Evolutionary conservation across 1,140 invertebrate genomes (phyloP).

Genomic region (Orchesella cincta): DNA sequence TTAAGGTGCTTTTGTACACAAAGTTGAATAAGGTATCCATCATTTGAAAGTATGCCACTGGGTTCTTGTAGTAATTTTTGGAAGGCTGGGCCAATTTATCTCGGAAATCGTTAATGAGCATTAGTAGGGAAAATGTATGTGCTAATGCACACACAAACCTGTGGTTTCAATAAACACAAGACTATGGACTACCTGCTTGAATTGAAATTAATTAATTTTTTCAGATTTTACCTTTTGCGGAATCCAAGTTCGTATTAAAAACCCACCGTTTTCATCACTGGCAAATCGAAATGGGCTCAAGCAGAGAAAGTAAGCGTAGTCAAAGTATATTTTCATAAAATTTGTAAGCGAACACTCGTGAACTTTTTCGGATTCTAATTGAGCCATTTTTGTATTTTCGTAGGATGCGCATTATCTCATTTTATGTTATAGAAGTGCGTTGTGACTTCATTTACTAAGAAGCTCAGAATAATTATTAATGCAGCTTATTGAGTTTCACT

Average conservation of each 20-base stretch:
- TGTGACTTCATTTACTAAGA: too few species aligned
- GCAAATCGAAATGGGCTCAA: neutral
- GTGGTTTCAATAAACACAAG: neutral
- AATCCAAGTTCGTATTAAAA: neutral
- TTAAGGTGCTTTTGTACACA: neutral
- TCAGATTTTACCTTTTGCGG: neutral
- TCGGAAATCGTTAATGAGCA: neutral
- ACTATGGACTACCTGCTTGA: neutral
- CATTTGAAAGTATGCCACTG: constrained; percentile 5
- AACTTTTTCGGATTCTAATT: neutral
- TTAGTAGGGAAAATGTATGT: neutral
- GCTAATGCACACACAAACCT: neutral
- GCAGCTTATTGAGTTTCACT: too few species aligned
- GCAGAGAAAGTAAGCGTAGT: neutral
- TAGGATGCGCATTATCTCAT: too few species aligned
- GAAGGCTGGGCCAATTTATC: neutral
- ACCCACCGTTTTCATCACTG: neutral
- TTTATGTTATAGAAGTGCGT: too few species aligned
- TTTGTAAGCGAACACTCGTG: neutral
- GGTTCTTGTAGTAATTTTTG: neutral
- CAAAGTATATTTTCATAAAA: neutral
- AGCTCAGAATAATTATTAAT: too few species aligned
- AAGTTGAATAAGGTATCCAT: neutral
- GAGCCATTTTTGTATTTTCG: too few species aligned
- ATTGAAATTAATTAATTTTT: neutral